Evolutionary conservation across 2,888 invertebrate genomes (phyloP).

Genomic region (Monoplex corrugatus): DNA sequence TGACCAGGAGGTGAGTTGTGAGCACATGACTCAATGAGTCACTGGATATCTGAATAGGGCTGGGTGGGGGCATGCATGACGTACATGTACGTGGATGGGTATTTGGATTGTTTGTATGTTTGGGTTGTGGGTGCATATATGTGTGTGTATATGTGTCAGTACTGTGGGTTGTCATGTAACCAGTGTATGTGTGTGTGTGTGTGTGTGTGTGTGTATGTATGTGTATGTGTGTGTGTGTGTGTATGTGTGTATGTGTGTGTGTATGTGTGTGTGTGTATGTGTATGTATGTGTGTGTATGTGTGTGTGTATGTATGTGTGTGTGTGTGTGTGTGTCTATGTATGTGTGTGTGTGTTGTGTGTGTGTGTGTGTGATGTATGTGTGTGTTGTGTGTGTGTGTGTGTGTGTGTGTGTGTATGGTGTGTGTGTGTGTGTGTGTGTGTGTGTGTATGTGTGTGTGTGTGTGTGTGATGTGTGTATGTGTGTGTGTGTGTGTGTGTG

Average conservation of each 20-base stretch:
- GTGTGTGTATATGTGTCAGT: background rate
- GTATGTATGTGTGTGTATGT: background rate
- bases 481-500: background rate
- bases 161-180: background rate
- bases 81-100: background rate
- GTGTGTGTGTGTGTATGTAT: background rate
- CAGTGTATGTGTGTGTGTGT: background rate
- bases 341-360: no score
- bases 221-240: background rate
- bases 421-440: background rate
- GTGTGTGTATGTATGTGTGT: background rate
- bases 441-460: background rate
- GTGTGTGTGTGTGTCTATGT: background rate
- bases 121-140: no score
- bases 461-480: background rate
- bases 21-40: background rate
- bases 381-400: background rate
- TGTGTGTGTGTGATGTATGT: no score
- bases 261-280: background rate
- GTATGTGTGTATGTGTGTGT: background rate
- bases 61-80: no score
- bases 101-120: background rate
- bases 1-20: conserved; percentile 74
- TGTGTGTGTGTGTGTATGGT: background rate
- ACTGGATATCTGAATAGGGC: background rate